phyloP scores from a whole-genome alignment of 2,113 vertebrate genomes.

The Narcine bancroftii region DNA sequence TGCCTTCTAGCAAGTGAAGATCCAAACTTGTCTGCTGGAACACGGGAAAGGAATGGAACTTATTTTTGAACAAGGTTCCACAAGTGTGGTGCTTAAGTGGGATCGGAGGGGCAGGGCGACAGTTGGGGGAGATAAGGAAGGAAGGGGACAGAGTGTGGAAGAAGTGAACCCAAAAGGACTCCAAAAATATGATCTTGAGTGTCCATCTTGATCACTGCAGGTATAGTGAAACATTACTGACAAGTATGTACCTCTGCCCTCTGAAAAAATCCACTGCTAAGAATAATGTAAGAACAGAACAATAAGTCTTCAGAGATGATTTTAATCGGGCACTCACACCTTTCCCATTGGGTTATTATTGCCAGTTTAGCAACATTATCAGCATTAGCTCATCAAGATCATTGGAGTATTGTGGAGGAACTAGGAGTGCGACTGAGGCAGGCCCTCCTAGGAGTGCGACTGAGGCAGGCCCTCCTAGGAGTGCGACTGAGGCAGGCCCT shows the following conservation, averaged over 20 bases:
- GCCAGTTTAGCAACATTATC: not conserved
- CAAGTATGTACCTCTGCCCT: not conserved
- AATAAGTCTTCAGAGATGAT: not conserved
- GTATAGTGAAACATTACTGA: too few species aligned
- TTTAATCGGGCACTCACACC: not conserved
- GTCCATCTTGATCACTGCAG: fast-evolving
- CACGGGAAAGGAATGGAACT: not conserved
- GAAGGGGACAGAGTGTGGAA: too few species aligned
- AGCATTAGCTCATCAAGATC: not conserved
- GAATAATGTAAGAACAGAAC: not conserved
- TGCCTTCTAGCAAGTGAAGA: not conserved
- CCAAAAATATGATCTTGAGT: not conserved
- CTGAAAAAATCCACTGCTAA: not conserved
- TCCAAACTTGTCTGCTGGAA: not conserved
- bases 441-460: too few species aligned
- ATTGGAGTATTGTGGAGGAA: too few species aligned
- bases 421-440: too few species aligned
- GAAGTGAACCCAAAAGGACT: not conserved
- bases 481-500: not conserved
- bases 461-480: not conserved
- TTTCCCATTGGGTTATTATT: not conserved
- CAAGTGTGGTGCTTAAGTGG: not conserved
- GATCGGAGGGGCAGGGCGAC: too few species aligned
- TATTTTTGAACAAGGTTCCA: not conserved
- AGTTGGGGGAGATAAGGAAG: too few species aligned